Base-by-base conservation (phyloP, 2,888 invertebrate species). In the Drosophila phalerata region DNA sequence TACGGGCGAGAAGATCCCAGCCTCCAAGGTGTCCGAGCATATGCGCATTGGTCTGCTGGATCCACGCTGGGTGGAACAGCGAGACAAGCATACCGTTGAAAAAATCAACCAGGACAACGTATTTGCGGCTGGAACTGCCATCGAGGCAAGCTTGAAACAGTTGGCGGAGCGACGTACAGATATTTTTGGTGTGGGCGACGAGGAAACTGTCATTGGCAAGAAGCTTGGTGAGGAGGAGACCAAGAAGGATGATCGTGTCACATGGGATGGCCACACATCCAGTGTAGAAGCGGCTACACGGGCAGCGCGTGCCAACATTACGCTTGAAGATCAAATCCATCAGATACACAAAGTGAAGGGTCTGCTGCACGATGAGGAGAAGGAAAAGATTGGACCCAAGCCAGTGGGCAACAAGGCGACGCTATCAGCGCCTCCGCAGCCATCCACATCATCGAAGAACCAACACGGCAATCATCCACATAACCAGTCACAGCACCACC, bases 141-240 rank as follows among this genome's bases (percentile, higher is more conserved):
- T 99, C 89, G 98, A 98, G 91, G 97, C 97, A 42, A 98, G 97
- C 90, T 95, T 99, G 90, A 98, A 98, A 92, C 96, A 97, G 91
- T 94, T 99, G 89, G 99, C 99, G 0, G 99, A 99, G 92, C 95
- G 99, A 81, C 98, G 99, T 96, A 99, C 99, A 1, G 99, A 99
- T 94, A 99, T 99, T 93, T 99, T 99, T 93, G 99, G 99, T 93
- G 97, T 98, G 72, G 99, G 99, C 65, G 98, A 98, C 92, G 99
- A 99, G 92, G 99, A 99, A 94, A 99, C 99, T 0, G 97, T 98
- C 25, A 99, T 99, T 91, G 99, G 99, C 94, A 98, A 98, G 93
- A 99, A 99, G 94, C 97, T 98, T 71, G 98, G 98, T 2, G 98
- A 98, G 91, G 97, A 97, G 85, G 97, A 97, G 92, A 94, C 95